Percentiles rank a stretch among this genome's conserved stretches.
Conservation (phyloP, 2,113 vertebrate species). For the Paraplagusia blochii region DNA sequence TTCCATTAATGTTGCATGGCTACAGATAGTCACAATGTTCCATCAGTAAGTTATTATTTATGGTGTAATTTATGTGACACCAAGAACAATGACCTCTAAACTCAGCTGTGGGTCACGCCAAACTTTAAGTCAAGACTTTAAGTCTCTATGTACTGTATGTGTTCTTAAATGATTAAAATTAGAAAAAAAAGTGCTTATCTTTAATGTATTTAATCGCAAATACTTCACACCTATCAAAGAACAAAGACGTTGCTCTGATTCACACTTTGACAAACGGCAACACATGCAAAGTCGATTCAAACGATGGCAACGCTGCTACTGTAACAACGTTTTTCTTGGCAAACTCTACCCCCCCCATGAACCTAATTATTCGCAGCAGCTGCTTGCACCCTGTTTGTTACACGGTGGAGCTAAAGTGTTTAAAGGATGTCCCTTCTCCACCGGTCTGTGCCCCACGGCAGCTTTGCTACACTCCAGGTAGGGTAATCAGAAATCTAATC, state of each 20-base stretch:
- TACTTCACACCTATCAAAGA: constrained; percentile 30
- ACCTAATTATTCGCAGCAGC: constrained; percentile 74
- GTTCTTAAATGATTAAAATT: no score
- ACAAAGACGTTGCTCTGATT: constrained; percentile 27
- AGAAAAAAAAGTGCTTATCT: no score
- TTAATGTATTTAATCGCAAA: constrained; percentile 1
- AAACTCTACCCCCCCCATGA: constrained; percentile 45
- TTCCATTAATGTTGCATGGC: no score
- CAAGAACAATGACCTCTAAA: no score
- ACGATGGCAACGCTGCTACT: constrained; percentile 64
- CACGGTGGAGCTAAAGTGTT: constrained; percentile 60
- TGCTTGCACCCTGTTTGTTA: constrained; percentile 71
- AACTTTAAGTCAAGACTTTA: no score
- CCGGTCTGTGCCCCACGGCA: constrained; percentile 23
- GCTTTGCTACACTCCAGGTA: constrained; percentile 27
- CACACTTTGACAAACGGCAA: constrained; percentile 13
- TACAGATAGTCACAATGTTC: no score
- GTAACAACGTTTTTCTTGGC: constrained; percentile 78
- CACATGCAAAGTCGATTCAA: constrained; percentile 32
- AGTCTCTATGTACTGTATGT: no score
- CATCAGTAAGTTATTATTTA: no score
- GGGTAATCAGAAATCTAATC: constrained; percentile 45
- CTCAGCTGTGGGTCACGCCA: no score
- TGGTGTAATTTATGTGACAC: no score
- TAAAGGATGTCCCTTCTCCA: constrained; percentile 55